phyloP scores from a whole-genome alignment of 2,888 invertebrate genomes.

The Yponomeuta cagnagella region DNA sequence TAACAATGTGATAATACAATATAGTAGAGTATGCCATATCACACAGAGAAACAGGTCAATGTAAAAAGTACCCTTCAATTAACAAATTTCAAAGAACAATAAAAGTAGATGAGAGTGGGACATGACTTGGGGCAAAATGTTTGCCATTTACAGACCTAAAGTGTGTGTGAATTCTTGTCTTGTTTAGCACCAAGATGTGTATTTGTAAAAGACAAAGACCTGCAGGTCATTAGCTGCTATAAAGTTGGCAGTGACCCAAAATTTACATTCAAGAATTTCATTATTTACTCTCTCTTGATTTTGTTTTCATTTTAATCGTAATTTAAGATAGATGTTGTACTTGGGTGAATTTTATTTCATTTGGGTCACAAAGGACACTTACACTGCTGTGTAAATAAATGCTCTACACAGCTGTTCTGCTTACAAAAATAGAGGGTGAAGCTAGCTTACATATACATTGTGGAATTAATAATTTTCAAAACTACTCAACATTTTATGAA shows the following conservation, averaged over 20 bases:
- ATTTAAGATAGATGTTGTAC: neutral
- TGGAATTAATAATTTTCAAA: too few species aligned
- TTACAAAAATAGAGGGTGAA: too few species aligned
- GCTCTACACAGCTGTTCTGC: too few species aligned
- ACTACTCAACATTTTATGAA: too few species aligned
- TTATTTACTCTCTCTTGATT: neutral
- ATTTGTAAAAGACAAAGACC: slow-evolving; percentile 17
- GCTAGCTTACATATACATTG: too few species aligned
- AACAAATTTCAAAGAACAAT: neutral
- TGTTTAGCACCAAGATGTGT: neutral
- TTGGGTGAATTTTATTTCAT: neutral
- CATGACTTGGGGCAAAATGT: neutral
- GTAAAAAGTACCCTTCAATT: neutral
- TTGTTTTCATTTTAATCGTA: neutral
- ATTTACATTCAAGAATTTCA: neutral
- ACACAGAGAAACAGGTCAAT: neutral
- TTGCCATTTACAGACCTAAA: neutral
- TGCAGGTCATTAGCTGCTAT: slow-evolving; percentile 24
- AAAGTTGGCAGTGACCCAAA: slow-evolving; percentile 23
- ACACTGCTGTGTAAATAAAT: neutral
- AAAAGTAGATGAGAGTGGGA: neutral
- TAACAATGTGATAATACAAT: neutral
- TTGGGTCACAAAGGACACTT: neutral
- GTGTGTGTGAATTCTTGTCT: neutral
- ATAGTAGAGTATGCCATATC: neutral